Evolutionary conservation across 2,797 vertebrate genomes (phyloP).

Genomic region (Phalloptychus januarius): DNA sequence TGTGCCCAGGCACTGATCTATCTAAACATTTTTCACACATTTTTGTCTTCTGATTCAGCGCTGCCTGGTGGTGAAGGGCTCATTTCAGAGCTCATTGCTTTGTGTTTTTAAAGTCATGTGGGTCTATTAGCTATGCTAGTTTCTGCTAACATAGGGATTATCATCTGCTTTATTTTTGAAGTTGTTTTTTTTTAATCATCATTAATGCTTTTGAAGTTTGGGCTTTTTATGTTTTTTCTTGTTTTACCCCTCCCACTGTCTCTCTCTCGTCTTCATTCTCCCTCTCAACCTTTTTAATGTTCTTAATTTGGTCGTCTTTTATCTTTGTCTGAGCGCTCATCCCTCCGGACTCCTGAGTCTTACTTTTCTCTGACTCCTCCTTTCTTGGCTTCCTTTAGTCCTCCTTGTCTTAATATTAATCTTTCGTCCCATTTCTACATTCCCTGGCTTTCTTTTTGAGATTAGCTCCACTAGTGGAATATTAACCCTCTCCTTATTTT

Average conservation of each 20-base stretch:
- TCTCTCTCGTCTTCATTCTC: slow-evolving; percentile 6
- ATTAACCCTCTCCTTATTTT: slow-evolving; percentile 67
- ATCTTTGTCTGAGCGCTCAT: slow-evolving; percentile 40
- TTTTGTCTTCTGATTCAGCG: background rate
- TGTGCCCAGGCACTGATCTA: background rate
- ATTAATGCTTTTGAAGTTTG: slow-evolving; percentile 70
- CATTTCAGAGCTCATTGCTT: slow-evolving; percentile 60
- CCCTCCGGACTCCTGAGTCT: slow-evolving; percentile 41
- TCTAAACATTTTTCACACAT: slow-evolving; percentile 1
- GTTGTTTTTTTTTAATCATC: slow-evolving; percentile 53
- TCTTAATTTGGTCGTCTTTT: slow-evolving; percentile 42
- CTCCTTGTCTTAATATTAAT: slow-evolving; percentile 47
- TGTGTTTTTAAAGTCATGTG: slow-evolving; percentile 44
- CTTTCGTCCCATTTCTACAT: slow-evolving; percentile 30
- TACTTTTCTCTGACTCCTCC: slow-evolving; percentile 33
- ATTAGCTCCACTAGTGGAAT: slow-evolving; percentile 79
- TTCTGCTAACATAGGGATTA: slow-evolving; percentile 54
- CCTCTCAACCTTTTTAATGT: slow-evolving; percentile 24
- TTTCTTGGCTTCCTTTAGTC: slow-evolving; percentile 17
- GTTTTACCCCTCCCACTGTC: slow-evolving; percentile 30
- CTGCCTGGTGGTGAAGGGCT: slow-evolving; percentile 26
- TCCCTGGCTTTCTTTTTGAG: slow-evolving; percentile 52
- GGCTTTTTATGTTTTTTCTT: slow-evolving; percentile 62
- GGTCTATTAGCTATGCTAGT: slow-evolving; percentile 47
- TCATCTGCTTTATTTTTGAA: slow-evolving; percentile 62